Evolutionary conservation across 1,140 invertebrate species (phyloP).

Genomic region (Agraylea sexmaculata): DNA sequence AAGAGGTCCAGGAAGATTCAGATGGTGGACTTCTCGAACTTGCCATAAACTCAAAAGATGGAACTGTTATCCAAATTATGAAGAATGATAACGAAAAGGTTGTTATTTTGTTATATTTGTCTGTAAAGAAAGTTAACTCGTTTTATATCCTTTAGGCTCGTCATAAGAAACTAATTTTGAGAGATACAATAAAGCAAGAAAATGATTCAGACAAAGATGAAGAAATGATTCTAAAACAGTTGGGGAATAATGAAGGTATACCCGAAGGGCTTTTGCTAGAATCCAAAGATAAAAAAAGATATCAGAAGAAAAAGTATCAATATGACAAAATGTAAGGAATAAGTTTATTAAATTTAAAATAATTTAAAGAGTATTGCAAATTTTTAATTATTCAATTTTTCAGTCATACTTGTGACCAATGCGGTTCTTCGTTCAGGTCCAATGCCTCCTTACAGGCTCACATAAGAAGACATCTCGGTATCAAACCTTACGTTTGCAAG

Average conservation of each 20-base stretch:
- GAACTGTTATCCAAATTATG: slow-evolving; percentile 12
- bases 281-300: slow-evolving; percentile 25
- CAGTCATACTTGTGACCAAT: slow-evolving; percentile 38
- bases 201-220: slow-evolving; percentile 23
- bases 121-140: too few species aligned
- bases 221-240: slow-evolving; percentile 34
- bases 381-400: too few species aligned
- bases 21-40: slow-evolving; percentile 7
- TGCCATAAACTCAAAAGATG: slow-evolving; percentile 11
- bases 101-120: background rate
- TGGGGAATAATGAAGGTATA: too few species aligned
- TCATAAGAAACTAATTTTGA: too few species aligned
- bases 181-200: slow-evolving; percentile 8
- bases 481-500: slow-evolving; percentile 41
- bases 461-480: slow-evolving; percentile 37
- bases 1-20: slow-evolving; percentile 1
- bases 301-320: slow-evolving; percentile 31
- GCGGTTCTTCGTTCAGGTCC: slow-evolving; percentile 36
- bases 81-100: slow-evolving; percentile 12
- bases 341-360: slow-evolving; percentile 4
- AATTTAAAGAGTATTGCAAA: background rate
- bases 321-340: slow-evolving; percentile 38
- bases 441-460: slow-evolving; percentile 39
- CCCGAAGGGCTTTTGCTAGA: too few species aligned
- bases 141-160: too few species aligned